Evolutionary conservation across 2,797 vertebrate species (phyloP).

Genomic region (Oreortyx pictus): DNA sequence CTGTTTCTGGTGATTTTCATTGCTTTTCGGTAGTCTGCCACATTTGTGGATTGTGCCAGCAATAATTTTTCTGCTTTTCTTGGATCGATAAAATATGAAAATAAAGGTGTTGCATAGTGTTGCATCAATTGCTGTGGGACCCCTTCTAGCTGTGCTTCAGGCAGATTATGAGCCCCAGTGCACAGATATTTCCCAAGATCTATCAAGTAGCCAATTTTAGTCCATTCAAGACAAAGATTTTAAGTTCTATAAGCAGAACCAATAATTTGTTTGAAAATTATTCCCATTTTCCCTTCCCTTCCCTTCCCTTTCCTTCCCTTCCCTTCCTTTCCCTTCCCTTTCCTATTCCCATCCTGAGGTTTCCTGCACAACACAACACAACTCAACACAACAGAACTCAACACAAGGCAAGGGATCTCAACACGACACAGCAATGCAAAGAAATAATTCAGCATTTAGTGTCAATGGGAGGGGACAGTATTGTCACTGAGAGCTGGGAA

Average conservation of each 20-base stretch:
- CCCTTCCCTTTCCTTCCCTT: not conserved
- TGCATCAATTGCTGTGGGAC: not conserved
- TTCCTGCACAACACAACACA: not conserved
- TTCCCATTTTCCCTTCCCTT: not conserved
- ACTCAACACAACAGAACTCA: not conserved
- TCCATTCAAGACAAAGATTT: not conserved
- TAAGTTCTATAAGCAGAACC: not conserved
- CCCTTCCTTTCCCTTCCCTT: too few relatives aligned
- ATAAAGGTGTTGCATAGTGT: not conserved
- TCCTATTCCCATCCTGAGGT: not conserved
- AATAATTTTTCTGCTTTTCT: constrained; percentile 1
- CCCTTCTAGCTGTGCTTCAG: not conserved
- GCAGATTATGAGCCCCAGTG: not conserved
- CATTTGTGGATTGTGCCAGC: not conserved
- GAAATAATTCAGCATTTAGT: not conserved
- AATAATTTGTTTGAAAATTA: not conserved
- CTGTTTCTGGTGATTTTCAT: constrained; percentile 6
- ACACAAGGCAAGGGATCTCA: not conserved
- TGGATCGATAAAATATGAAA: constrained; percentile 1
- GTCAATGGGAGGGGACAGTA: not conserved
- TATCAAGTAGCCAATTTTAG: not conserved
- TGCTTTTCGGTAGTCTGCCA: not conserved
- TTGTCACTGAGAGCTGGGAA: not conserved
- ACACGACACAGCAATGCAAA: not conserved
- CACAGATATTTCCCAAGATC: not conserved